Evolutionary conservation across 2,888 invertebrate species (phyloP), one percentile per base, ranked within the genome.

Genomic region (Eudasyphora cyanicolor): DNA sequence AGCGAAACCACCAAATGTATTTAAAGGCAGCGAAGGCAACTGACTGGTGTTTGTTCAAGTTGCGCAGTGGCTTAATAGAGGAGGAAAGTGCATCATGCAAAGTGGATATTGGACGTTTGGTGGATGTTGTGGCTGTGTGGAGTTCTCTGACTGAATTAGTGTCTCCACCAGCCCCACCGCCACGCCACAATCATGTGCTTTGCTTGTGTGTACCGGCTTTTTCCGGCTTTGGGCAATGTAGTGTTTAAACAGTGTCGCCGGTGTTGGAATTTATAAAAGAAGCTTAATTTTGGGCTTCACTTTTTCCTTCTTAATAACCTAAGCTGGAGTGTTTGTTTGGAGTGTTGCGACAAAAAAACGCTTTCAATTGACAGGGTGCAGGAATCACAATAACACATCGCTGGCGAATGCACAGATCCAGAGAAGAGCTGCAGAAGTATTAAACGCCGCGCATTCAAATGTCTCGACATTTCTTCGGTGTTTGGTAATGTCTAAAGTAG

Each of bases 261-360:
- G n/a, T n/a, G n/a, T n/a, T n/a, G 84, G 84, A 81, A 84, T 84
- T 84, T 78, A 54, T 60, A 79, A 67, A 84, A 81, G 81, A 76
- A 81, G 84, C 84, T 84, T 84, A 79, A 64, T 57, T 60, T 83
- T 77, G 32, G 17, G 14, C 21, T 60, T 19, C 29, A 29, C 8
- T 21, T 51, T 74, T 38, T 64, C 29, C 35, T n/a, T 60, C 10
- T 51, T 62, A 74, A 69, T 77, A 77, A 74, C 76, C 76, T 75
- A 74, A 79, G 69, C 75, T 75, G 74, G 82, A n/a, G 78, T 75
- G 71, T 75, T 64, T 79, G 57, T 62, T 64, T 67, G 76, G 73
- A 76, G 67, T 64, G 54, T 79, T 75, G n/a, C n/a, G n/a, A n/a
- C n/a, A n/a, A n/a, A n/a, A 14, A 78, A 67, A 70, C 67, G n/a